Conservation (phyloP, 1,140 invertebrate genomes). For the Heliconius melpomene region DNA sequence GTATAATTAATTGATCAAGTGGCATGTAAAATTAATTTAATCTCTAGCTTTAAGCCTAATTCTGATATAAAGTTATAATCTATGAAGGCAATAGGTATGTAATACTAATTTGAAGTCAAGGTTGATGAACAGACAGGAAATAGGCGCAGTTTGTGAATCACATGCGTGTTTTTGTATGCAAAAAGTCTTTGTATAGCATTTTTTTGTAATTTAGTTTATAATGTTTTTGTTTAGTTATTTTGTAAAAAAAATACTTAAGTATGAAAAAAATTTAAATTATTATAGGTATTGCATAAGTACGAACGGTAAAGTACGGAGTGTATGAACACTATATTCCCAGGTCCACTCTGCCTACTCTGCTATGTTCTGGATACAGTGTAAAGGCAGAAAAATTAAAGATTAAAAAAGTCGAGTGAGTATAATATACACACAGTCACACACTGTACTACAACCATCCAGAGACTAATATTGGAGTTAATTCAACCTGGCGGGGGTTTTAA, state of each 20-base stretch:
- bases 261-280: too few relatives aligned
- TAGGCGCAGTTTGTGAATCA: conserved; percentile 10
- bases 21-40: not conserved
- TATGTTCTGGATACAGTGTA: too few relatives aligned
- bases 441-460: not conserved
- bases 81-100: not conserved
- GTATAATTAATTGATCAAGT: not conserved
- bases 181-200: not conserved
- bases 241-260: too few relatives aligned
- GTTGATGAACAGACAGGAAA: not conserved
- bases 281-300: too few relatives aligned
- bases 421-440: not conserved
- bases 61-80: too few relatives aligned
- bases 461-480: conserved; percentile 25
- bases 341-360: too few relatives aligned
- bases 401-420: not conserved
- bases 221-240: too few relatives aligned
- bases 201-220: too few relatives aligned
- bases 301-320: too few relatives aligned
- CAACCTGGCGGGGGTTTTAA: not conserved
- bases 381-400: too few relatives aligned
- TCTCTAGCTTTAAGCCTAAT: not conserved
- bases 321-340: too few relatives aligned
- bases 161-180: not conserved
- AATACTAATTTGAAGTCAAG: not conserved